Percentiles rank a stretch among this genome's conserved stretches.
phyloP scores from a whole-genome alignment of 2,797 vertebrate genomes.

The Rhinatrema bivittatum region DNA sequence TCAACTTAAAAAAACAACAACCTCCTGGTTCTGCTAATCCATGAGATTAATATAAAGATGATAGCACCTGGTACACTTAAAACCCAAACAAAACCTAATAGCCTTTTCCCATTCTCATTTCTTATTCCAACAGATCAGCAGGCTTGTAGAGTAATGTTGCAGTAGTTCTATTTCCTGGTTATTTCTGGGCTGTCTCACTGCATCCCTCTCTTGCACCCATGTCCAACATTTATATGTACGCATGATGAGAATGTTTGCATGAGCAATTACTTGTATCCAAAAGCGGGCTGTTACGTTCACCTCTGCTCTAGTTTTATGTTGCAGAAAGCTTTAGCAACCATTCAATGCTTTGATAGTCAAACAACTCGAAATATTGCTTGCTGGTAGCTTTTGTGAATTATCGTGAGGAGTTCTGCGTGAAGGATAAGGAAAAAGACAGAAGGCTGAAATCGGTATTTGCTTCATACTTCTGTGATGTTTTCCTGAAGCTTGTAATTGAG shows the following conservation, averaged over 20 bases:
- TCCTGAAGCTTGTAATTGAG: too few species aligned
- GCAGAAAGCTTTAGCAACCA: too few species aligned
- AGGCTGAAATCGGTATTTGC: too few species aligned
- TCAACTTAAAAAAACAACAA: constrained; percentile 30
- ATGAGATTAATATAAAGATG: constrained; percentile 38
- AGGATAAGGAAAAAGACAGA: too few species aligned
- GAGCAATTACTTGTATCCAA: constrained; percentile 50
- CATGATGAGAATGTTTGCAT: constrained; percentile 59
- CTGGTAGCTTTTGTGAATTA: too few species aligned
- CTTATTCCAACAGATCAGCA: constrained; percentile 69
- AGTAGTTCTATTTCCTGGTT: constrained; percentile 63
- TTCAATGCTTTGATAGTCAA: too few species aligned
- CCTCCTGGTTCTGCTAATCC: constrained; percentile 40
- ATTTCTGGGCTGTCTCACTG: constrained; percentile 71
- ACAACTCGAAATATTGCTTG: too few species aligned
- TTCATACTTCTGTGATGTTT: too few species aligned
- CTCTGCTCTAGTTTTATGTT: too few species aligned
- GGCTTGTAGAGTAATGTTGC: constrained; percentile 55
- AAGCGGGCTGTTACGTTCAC: constrained; percentile 43
- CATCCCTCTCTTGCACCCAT: constrained; percentile 49
- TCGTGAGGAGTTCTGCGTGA: too few species aligned
- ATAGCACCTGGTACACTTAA: constrained; percentile 34
- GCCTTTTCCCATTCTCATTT: constrained; percentile 63
- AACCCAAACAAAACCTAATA: constrained; percentile 37
- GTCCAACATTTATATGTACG: constrained; percentile 53